A percentile compares a stretch with the other conserved stretches of the same genome.
These are phyloP conservation scores for Dendrolimus punctatus DNA, from an alignment of 1,140 invertebrate species.

Conservation along the genomic window DNA sequence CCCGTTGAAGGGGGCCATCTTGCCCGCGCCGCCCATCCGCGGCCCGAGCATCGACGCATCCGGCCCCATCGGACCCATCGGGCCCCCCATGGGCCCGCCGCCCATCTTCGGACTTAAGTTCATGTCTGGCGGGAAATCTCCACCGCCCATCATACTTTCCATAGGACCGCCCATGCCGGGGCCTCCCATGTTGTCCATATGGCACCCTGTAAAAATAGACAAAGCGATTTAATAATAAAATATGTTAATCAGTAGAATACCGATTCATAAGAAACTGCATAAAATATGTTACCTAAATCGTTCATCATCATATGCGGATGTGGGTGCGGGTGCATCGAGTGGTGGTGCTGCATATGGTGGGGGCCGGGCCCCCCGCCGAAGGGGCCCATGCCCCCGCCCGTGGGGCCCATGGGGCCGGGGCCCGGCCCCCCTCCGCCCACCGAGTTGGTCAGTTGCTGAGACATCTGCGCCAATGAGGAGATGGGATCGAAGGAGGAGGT, in stretches of 20 bases:
- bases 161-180: conserved; percentile 65
- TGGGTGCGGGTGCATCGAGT: conserved; percentile 56
- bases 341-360: conserved; percentile 63
- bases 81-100: conserved; percentile 69
- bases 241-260: not conserved
- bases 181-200: conserved; percentile 72
- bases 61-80: conserved; percentile 65
- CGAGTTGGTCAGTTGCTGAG: conserved; percentile 88
- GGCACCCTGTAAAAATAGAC: conserved; percentile 42
- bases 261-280: too few species aligned
- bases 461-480: conserved; percentile 94
- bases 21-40: conserved; percentile 69
- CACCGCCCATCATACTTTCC: conserved; percentile 66
- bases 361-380: conserved; percentile 51
- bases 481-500: conserved; percentile 91
- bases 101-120: conserved; percentile 74
- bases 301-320: conserved; percentile 68
- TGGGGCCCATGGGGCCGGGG: conserved; percentile 69
- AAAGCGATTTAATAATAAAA: not conserved
- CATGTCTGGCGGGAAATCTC: conserved; percentile 72
- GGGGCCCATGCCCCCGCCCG: conserved; percentile 74
- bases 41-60: conserved; percentile 65
- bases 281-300: conserved; percentile 42
- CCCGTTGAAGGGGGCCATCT: conserved; percentile 81
- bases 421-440: conserved; percentile 68